These are phyloP conservation scores for Nomada ruficornis DNA, from an alignment of 2,888 invertebrate species.

Conservation along the genomic window DNA sequence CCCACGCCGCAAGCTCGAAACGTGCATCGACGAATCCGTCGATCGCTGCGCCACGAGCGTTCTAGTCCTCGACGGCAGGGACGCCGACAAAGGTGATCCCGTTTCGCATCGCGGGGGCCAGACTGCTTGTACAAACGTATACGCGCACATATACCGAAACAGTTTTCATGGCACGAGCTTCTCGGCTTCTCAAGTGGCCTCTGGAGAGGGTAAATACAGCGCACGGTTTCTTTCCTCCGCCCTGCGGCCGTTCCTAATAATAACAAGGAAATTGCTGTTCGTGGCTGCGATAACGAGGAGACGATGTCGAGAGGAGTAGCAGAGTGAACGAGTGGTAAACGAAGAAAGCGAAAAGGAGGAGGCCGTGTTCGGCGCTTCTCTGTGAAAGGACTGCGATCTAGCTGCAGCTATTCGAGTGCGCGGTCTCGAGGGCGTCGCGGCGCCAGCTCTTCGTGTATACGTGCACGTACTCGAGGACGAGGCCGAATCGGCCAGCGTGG, in stretches of 20 bases:
- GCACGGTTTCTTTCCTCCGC: conserved; percentile 37
- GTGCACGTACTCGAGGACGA: background rate
- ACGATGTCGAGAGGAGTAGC: conserved; percentile 61
- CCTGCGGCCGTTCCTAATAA: conserved; percentile 60
- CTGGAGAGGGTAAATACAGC: conserved; percentile 57
- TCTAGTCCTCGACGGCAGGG: background rate
- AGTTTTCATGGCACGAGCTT: conserved; percentile 64
- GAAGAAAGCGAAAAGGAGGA: conserved; percentile 17
- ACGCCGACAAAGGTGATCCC: background rate
- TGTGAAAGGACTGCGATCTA: conserved; percentile 40
- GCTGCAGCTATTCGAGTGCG: conserved; percentile 47
- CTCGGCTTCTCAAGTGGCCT: conserved; percentile 60
- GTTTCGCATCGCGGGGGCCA: background rate
- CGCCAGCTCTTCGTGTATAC: conserved; percentile 53
- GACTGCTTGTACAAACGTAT: background rate
- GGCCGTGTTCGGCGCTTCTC: conserved; percentile 36
- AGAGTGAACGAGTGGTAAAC: conserved; percentile 41
- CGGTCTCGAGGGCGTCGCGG: conserved; percentile 63
- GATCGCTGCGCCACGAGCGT: background rate
- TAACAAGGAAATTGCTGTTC: conserved; percentile 70
- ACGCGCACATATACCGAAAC: conserved; percentile 44
- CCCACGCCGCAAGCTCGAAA: conserved; percentile 80
- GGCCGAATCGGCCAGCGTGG: conserved; percentile 41
- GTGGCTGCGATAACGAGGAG: conserved; percentile 71
- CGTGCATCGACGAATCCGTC: conserved; percentile 49